Evolutionary conservation across 2,113 vertebrate genomes (phyloP), one percentile per base, ranked within the genome.

Genomic region (Nibea albiflora): DNA sequence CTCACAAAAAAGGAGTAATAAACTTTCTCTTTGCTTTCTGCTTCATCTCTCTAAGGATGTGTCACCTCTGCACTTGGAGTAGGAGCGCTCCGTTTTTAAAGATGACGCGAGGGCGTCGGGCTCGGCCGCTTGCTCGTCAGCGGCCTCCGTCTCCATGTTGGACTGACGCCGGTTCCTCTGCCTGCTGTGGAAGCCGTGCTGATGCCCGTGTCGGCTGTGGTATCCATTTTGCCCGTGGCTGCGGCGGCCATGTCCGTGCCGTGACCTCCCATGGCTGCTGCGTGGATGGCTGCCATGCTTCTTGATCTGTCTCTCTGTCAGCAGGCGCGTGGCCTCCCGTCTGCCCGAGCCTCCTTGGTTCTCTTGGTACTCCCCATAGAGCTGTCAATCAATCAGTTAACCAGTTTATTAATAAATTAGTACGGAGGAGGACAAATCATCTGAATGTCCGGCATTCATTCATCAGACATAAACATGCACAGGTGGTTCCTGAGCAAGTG

Each of bases 361-460:
- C 62, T 97, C 96, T 17, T 95, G 95, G 93, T 97, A 97, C 77
- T 96, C 95, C 63, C 97, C 96, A 93, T 96, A 97, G 26, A 97
- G 95, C 97, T 97, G 85, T 20, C 39, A 26, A 31, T 60, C 15
- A 42, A 57, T 24, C 46, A 17, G 63, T 2, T n/a, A 35, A 61
- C 0, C 11, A 4, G 19, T 3, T 7, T 4, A 16, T 62, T 8
- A 53, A 63, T 54, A 0, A n/a, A 8, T 35, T 2, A 5, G 49
- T 4, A 20, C 31, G 68, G 17, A 68, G 12, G 5, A 58, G 2
- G n/a, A 3, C n/a, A 58, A 31, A 60, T 69, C 11, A 20, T 4
- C 3, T 1, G 5, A 10, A 39, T 4, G 22, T 16, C 6, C n/a
- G 39, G 49, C 57, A 35, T 31, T 71, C 64, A 78, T 81, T 84